These are phyloP conservation scores for Prunella fulvescens DNA, from an alignment of 2,113 vertebrate species.

Conservation along the genomic window DNA sequence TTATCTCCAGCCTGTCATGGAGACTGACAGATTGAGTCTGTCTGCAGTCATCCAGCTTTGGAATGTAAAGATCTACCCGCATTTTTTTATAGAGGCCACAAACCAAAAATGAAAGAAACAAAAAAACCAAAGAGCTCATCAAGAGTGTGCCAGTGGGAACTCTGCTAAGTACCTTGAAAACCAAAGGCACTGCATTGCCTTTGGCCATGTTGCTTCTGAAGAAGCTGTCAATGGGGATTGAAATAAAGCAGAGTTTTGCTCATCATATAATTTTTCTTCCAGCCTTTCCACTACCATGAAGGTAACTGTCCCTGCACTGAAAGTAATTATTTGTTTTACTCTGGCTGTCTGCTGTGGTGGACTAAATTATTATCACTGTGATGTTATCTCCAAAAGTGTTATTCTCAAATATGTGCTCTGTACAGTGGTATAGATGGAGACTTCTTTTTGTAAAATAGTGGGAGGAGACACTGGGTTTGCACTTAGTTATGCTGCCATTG, in stretches of 20 bases:
- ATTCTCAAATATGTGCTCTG: neutral
- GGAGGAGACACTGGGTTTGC: neutral
- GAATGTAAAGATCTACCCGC: neutral
- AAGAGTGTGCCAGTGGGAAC: neutral
- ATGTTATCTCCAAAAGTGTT: neutral
- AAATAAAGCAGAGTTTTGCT: neutral
- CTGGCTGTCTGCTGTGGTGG: neutral
- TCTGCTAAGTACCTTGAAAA: neutral
- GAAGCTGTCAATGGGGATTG: neutral
- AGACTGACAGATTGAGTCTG: neutral
- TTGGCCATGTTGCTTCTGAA: neutral
- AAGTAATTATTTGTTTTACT: neutral
- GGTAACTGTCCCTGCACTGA: neutral
- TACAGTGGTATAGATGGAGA: neutral
- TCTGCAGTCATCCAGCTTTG: neutral
- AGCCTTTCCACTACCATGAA: neutral
- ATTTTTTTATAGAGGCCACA: neutral
- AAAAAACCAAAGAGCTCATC: neutral
- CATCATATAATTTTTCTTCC: neutral
- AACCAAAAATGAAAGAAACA: neutral
- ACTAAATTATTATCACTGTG: neutral
- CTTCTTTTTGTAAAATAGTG: neutral
- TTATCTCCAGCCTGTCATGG: neutral
- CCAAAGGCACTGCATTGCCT: neutral
- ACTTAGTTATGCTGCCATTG: neutral